Conservation (phyloP, 2,888 invertebrate genomes). For the Trissoscelio sp. region DNA sequence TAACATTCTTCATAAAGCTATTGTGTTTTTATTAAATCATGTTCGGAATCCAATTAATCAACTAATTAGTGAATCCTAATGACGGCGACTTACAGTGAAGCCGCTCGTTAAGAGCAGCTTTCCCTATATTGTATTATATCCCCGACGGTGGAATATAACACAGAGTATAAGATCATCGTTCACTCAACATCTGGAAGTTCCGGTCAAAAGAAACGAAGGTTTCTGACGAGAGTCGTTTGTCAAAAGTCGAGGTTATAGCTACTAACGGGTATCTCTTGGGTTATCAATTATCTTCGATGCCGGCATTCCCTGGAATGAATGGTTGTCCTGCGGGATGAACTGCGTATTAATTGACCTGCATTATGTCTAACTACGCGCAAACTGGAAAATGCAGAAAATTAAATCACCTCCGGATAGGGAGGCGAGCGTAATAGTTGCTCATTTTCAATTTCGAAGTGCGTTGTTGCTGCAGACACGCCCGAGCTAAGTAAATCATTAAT, state of each 20-base stretch:
- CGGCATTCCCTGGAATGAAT: constrained; percentile 50
- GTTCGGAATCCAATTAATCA: constrained; percentile 41
- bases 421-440: constrained; percentile 31
- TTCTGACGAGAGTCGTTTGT: constrained; percentile 76
- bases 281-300: constrained; percentile 68
- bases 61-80: constrained; percentile 47
- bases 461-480: constrained; percentile 21
- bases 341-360: constrained; percentile 60
- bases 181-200: constrained; percentile 72
- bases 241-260: constrained; percentile 73
- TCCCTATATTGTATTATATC: constrained; percentile 44
- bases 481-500: constrained; percentile 47
- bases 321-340: constrained; percentile 56
- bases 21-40: constrained; percentile 13
- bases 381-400: constrained; percentile 57
- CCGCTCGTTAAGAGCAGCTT: constrained; percentile 49
- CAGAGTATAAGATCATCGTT: constrained; percentile 74
- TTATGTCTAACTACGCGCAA: constrained; percentile 60
- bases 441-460: constrained; percentile 46
- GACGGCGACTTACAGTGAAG: constrained; percentile 31
- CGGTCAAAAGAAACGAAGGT: constrained; percentile 73
- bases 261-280: constrained; percentile 71
- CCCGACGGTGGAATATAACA: constrained; percentile 70
- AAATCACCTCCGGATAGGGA: constrained; percentile 23
- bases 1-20: neutral